These are phyloP conservation scores for Rosalia funebris DNA, from an alignment of 2,888 invertebrate species.

Conservation along the genomic window DNA sequence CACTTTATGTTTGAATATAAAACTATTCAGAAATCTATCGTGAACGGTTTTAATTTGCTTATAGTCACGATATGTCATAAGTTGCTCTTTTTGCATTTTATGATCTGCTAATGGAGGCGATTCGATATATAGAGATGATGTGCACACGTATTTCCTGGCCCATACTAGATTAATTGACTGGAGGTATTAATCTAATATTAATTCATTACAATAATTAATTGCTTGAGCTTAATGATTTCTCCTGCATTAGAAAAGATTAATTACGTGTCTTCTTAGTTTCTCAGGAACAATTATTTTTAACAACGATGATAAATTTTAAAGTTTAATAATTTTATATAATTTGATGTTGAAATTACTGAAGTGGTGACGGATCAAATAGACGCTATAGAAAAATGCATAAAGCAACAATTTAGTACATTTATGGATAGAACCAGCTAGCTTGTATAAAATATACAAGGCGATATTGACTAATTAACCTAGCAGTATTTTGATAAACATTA, in stretches of 20 bases:
- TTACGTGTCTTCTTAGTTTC: conserved; percentile 15
- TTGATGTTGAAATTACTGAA: not conserved
- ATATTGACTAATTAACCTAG: too few relatives aligned
- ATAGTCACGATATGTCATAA: too few relatives aligned
- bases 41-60: too few relatives aligned
- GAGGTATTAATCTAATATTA: conserved; percentile 40
- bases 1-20: too few relatives aligned
- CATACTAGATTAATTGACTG: conserved; percentile 37
- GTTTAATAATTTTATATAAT: not conserved
- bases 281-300: conserved; percentile 8
- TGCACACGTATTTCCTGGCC: conserved; percentile 33
- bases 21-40: too few relatives aligned
- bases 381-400: too few relatives aligned
- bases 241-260: conserved; percentile 43
- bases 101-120: conserved; percentile 33
- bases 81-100: too few relatives aligned
- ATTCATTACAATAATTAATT: conserved; percentile 45
- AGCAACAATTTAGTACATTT: too few relatives aligned
- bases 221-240: conserved; percentile 43
- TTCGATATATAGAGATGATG: conserved; percentile 35
- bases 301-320: not conserved
- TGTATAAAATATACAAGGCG: too few relatives aligned
- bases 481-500: too few relatives aligned
- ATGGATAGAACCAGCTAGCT: too few relatives aligned
- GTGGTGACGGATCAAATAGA: too few relatives aligned